Conservation (phyloP, 2,888 invertebrate genomes). For the Pterostichus madidus region DNA sequence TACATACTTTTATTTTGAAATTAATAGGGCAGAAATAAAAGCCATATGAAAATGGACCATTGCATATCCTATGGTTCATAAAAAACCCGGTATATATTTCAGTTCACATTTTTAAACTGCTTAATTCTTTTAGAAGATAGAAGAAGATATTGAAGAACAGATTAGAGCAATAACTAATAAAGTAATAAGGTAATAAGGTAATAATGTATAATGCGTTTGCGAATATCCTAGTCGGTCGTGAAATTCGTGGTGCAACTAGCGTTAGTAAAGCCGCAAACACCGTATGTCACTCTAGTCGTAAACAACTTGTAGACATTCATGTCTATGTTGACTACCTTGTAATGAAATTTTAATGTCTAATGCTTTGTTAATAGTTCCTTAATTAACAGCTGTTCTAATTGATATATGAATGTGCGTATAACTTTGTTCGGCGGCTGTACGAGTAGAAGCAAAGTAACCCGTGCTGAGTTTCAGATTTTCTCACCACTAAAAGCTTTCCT, state of each 20-base stretch:
- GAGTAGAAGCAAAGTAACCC: neutral
- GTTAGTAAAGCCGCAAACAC: conserved; percentile 19
- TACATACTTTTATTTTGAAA: too few species aligned
- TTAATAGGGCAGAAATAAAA: too few species aligned
- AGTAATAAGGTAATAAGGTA: too few species aligned
- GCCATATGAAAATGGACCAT: too few species aligned
- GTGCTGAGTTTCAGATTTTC: conserved; percentile 40
- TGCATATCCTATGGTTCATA: too few species aligned
- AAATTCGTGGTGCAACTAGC: conserved; percentile 14
- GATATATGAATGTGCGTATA: conserved; percentile 59
- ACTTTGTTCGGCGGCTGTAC: conserved; percentile 32
- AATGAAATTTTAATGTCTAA: conserved; percentile 62
- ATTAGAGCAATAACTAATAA: too few species aligned
- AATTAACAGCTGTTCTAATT: conserved; percentile 61
- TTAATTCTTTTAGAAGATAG: too few species aligned
- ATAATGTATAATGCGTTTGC: neutral
- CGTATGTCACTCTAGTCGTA: conserved; percentile 49
- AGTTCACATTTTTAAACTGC: too few species aligned
- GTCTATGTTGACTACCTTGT: conserved; percentile 59
- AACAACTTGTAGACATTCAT: conserved; percentile 62
- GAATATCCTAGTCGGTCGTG: conserved; percentile 3
- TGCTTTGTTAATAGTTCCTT: conserved; percentile 61
- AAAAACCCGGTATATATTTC: too few species aligned
- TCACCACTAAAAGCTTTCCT: conserved; percentile 35
- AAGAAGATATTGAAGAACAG: too few species aligned